phyloP scores from a whole-genome alignment of 2,113 vertebrate species.

The Scomber colias region DNA sequence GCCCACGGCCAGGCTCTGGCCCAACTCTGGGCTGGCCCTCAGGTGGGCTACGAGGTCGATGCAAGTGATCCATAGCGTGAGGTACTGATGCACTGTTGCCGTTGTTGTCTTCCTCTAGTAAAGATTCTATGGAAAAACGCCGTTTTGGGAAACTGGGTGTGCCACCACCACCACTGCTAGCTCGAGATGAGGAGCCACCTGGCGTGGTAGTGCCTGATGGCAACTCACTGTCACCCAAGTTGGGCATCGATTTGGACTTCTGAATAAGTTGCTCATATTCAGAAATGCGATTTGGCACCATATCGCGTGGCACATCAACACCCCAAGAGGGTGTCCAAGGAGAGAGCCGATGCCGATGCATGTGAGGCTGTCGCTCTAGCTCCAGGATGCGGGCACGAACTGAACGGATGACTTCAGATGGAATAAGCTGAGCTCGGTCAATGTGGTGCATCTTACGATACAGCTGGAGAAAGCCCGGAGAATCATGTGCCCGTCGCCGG shows the following conservation, averaged over 20 bases:
- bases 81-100: conserved; percentile 50
- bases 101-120: conserved; percentile 90
- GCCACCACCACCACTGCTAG: conserved; percentile 83
- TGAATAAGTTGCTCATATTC: conserved; percentile 93
- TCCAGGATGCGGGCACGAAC: conserved; percentile 93
- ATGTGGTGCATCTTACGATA: conserved; percentile 98
- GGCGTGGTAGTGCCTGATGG: conserved; percentile 88
- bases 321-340: conserved; percentile 82
- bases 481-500: conserved; percentile 88
- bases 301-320: conserved; percentile 91
- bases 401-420: conserved; percentile 92
- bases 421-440: conserved; percentile 92
- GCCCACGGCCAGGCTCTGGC: conserved; percentile 57
- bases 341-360: conserved; percentile 81
- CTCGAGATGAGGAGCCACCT: conserved; percentile 87
- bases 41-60: conserved; percentile 81
- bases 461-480: conserved; percentile 93
- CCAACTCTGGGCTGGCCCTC: conserved; percentile 80
- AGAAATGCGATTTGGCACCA: conserved; percentile 93
- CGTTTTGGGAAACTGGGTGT: conserved; percentile 85
- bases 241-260: conserved; percentile 97
- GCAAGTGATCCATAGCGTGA: conserved; percentile 62
- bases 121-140: conserved; percentile 93
- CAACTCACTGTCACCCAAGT: conserved; percentile 89
- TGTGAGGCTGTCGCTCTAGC: conserved; percentile 89